These are phyloP conservation scores for Typhlichthys eigenmanni DNA, from an alignment of 2,797 vertebrate genomes.

Conservation along the genomic window DNA sequence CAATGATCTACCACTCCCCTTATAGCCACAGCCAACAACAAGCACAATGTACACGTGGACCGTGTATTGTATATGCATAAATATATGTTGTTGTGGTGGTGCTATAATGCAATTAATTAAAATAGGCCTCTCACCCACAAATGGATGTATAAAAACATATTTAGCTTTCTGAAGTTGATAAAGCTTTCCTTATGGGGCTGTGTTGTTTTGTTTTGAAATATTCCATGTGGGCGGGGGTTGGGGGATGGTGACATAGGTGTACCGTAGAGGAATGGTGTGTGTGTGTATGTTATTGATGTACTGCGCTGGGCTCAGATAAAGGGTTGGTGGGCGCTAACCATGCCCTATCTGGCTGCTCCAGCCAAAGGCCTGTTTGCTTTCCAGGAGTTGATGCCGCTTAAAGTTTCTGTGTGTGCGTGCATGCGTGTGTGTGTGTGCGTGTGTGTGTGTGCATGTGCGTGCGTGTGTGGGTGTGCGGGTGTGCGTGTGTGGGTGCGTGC, in stretches of 20 bases:
- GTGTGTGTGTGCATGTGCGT: constrained; percentile 11
- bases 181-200: constrained; percentile 62
- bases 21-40: too few species aligned
- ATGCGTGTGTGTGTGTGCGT: constrained; percentile 17
- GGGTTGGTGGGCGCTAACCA: constrained; percentile 71
- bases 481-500: not conserved
- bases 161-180: constrained; percentile 68
- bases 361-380: constrained; percentile 74
- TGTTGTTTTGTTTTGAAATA: constrained; percentile 76
- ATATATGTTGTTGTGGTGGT: too few species aligned
- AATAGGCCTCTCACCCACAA: not conserved
- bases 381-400: constrained; percentile 62
- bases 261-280: constrained; percentile 23
- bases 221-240: constrained; percentile 66
- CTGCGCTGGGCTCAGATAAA: constrained; percentile 75
- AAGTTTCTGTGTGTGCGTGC: constrained; percentile 45
- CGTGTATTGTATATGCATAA: too few species aligned
- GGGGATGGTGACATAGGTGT: constrained; percentile 55
- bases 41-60: too few species aligned
- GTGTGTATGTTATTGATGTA: constrained; percentile 77
- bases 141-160: constrained; percentile 30
- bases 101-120: too few species aligned
- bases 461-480: not conserved
- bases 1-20: too few species aligned
- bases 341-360: constrained; percentile 77